phyloP scores from a whole-genome alignment of 2,113 vertebrate species.

The Dissostichus mawsoni region DNA sequence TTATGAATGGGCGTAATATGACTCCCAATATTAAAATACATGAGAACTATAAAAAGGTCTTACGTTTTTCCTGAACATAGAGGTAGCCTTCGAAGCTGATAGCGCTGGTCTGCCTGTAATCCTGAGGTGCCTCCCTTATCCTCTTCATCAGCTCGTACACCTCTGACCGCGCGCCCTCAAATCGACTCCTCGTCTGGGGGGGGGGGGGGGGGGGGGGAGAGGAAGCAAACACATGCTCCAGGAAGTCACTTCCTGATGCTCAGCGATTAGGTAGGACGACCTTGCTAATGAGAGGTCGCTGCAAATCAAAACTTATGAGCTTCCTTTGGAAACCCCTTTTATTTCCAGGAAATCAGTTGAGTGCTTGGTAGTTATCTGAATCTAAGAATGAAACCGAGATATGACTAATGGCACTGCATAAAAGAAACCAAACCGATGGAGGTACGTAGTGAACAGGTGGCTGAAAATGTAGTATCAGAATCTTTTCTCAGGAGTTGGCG shows the following conservation, averaged over 20 bases:
- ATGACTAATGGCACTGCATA: neutral
- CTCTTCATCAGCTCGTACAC: conserved; percentile 96
- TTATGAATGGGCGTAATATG: neutral
- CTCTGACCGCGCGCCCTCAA: conserved; percentile 94
- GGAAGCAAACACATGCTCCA: conserved; percentile 37
- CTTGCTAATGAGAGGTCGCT: neutral
- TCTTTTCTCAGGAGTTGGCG: neutral
- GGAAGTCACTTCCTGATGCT: conserved; percentile 40
- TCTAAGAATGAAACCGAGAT: neutral
- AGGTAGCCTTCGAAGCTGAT: conserved; percentile 96
- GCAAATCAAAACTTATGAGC: conserved; percentile 1
- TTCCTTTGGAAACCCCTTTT: conserved; percentile 10
- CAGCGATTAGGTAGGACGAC: conserved; percentile 3
- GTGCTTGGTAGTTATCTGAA: neutral
- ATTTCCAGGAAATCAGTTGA: neutral
- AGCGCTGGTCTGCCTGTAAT: conserved; percentile 92
- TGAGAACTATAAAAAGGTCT: conserved; percentile 19
- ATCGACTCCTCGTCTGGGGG: conserved; percentile 92
- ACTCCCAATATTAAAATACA: neutral
- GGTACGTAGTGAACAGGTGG: neutral
- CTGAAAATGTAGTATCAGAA: neutral
- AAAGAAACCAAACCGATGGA: neutral
- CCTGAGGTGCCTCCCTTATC: conserved; percentile 90
- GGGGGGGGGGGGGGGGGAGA: conserved; percentile 17
- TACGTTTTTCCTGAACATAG: conserved; percentile 98